Conservation (phyloP, 2,113 vertebrate genomes). For the Pardalotus punctatus region DNA sequence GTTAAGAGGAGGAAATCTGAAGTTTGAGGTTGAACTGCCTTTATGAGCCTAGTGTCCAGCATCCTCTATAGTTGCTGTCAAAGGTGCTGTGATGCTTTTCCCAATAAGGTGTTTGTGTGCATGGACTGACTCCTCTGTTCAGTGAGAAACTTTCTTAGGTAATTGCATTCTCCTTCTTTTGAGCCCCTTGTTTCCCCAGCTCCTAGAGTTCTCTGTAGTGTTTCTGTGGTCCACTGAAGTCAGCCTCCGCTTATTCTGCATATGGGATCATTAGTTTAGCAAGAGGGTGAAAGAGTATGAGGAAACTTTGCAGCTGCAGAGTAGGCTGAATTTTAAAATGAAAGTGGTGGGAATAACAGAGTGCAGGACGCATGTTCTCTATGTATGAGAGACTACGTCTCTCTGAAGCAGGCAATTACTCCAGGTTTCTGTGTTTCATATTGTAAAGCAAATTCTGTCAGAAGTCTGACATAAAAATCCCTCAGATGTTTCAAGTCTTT, state of each 20-base stretch:
- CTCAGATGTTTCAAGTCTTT: not conserved
- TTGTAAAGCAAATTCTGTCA: not conserved
- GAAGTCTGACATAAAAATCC: not conserved
- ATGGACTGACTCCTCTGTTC: not conserved
- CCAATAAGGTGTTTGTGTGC: not conserved
- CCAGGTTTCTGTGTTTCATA: not conserved
- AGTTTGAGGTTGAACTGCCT: not conserved
- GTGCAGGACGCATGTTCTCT: not conserved
- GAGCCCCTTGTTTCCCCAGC: not conserved
- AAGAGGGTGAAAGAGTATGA: rapidly evolving
- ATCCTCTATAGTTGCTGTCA: not conserved
- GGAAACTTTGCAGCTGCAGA: not conserved
- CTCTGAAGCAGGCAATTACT: not conserved
- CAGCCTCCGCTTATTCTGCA: not conserved
- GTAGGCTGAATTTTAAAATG: not conserved
- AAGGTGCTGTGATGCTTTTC: not conserved
- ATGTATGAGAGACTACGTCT: not conserved
- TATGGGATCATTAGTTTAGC: not conserved
- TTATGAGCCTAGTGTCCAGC: not conserved
- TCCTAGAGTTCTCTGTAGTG: not conserved
- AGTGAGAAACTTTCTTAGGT: not conserved
- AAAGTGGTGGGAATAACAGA: not conserved
- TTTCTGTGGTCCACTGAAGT: not conserved
- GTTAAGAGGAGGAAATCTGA: not conserved
- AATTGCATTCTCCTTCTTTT: not conserved